Conservation (phyloP, 2,888 invertebrate species). For the Thera britannica region DNA sequence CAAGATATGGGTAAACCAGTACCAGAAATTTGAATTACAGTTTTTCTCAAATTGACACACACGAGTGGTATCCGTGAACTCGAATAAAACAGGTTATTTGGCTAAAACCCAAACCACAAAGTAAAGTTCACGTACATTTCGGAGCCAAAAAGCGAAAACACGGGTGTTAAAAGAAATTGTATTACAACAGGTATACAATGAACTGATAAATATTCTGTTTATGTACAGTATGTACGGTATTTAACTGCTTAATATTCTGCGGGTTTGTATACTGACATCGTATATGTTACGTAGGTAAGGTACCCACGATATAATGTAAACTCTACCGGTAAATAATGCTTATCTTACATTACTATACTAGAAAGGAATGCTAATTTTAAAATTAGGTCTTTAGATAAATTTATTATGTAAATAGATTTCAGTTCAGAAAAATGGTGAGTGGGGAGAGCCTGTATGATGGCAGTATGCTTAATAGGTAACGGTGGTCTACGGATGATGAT, state of each 20-base stretch:
- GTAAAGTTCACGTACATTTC: slow-evolving; percentile 2
- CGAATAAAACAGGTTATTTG: slow-evolving; percentile 4
- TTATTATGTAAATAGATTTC: neutral
- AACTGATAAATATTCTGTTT: slow-evolving; percentile 25
- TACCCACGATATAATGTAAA: slow-evolving; percentile 6
- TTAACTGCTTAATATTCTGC: slow-evolving; percentile 33
- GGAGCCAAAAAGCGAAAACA: slow-evolving; percentile 4
- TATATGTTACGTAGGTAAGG: slow-evolving; percentile 4
- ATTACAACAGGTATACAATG: slow-evolving; percentile 9
- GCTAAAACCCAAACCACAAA: neutral
- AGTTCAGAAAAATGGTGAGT: neutral
- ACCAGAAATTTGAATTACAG: neutral
- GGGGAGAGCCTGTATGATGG: no score
- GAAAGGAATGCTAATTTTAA: neutral
- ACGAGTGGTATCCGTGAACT: neutral
- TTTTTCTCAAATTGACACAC: neutral
- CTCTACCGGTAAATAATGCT: slow-evolving; percentile 4
- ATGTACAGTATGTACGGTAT: slow-evolving; percentile 24
- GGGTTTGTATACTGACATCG: slow-evolving; percentile 22
- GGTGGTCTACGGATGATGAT: no score
- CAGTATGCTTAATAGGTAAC: no score
- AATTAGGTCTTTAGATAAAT: neutral
- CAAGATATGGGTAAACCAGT: neutral
- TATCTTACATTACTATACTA: neutral
- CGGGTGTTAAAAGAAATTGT: slow-evolving; percentile 7